These are phyloP conservation scores for Cynaeus angustus DNA, from an alignment of 2,888 invertebrate genomes.

Conservation along the genomic window DNA sequence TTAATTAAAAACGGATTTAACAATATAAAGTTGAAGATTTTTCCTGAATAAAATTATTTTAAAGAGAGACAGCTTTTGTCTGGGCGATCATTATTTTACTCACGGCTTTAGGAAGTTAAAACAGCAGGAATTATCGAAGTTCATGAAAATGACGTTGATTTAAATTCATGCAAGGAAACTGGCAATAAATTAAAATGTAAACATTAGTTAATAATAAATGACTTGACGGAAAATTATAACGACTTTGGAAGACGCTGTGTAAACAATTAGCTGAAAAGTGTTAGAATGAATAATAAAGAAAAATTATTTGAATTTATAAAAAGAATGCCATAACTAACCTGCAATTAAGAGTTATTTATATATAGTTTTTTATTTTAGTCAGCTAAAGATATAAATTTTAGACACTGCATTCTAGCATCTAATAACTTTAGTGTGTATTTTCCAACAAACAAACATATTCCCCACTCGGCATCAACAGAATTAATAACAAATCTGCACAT, in stretches of 20 bases:
- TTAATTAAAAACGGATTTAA: constrained; percentile 35
- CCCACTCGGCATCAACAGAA: too few relatives aligned
- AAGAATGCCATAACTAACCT: too few relatives aligned
- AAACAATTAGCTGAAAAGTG: too few relatives aligned
- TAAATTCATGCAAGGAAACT: constrained; percentile 1
- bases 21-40: constrained; percentile 14
- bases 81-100: constrained; percentile 5
- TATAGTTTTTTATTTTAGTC: too few relatives aligned
- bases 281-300: too few relatives aligned
- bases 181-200: not conserved
- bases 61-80: constrained; percentile 1
- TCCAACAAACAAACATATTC: too few relatives aligned
- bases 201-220: not conserved
- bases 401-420: not conserved
- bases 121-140: not conserved
- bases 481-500: constrained; percentile 12
- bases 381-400: not conserved
- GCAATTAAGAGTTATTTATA: too few relatives aligned
- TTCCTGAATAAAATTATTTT: constrained; percentile 13
- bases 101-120: not conserved
- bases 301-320: not conserved
- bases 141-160: not conserved
- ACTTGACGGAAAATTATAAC: not conserved
- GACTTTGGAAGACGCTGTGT: too few relatives aligned
- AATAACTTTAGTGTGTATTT: too few relatives aligned